Conservation (phyloP, 2,113 vertebrate species). For the Hypomesus transpacificus region DNA sequence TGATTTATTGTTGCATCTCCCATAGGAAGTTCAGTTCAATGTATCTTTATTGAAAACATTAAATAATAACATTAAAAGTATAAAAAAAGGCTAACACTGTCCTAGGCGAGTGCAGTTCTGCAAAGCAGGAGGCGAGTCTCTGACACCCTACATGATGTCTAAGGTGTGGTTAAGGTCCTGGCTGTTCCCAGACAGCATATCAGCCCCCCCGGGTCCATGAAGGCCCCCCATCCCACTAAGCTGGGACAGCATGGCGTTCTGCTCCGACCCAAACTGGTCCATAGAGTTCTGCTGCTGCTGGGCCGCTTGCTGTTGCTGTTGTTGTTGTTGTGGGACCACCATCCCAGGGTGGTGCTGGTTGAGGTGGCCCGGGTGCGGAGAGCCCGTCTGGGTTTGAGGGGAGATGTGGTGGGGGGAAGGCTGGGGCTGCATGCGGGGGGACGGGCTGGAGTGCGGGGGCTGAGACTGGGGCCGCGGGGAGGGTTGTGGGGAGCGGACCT, state of each 20-base stretch:
- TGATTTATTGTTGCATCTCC: constrained; percentile 78
- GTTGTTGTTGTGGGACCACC: constrained; percentile 81
- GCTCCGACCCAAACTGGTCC: constrained; percentile 72
- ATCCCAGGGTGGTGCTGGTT: constrained; percentile 75
- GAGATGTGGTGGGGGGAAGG: constrained; percentile 95
- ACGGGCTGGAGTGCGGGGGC: constrained; percentile 95
- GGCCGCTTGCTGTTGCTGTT: constrained; percentile 74
- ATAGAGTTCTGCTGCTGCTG: constrained; percentile 87
- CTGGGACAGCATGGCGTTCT: constrained; percentile 87
- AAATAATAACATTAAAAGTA: constrained; percentile 75
- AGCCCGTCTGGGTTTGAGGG: constrained; percentile 94
- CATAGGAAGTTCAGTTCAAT: constrained; percentile 78
- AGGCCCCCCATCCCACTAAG: constrained; percentile 88
- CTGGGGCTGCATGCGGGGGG: constrained; percentile 94
- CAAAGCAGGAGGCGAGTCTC: constrained; percentile 44
- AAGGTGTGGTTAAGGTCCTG: constrained; percentile 95
- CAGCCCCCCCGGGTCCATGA: constrained; percentile 82
- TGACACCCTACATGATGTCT: constrained; percentile 91
- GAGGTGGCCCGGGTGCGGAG: constrained; percentile 85
- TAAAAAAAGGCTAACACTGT: constrained; percentile 72
- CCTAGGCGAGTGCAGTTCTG: constrained; percentile 75
- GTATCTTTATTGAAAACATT: constrained; percentile 75
- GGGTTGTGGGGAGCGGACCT: constrained; percentile 95
- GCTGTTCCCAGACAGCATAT: constrained; percentile 78
- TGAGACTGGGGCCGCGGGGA: constrained; percentile 92